Evolutionary conservation across 2,797 vertebrate species (phyloP).

Genomic region (Meriones psammophilus): DNA sequence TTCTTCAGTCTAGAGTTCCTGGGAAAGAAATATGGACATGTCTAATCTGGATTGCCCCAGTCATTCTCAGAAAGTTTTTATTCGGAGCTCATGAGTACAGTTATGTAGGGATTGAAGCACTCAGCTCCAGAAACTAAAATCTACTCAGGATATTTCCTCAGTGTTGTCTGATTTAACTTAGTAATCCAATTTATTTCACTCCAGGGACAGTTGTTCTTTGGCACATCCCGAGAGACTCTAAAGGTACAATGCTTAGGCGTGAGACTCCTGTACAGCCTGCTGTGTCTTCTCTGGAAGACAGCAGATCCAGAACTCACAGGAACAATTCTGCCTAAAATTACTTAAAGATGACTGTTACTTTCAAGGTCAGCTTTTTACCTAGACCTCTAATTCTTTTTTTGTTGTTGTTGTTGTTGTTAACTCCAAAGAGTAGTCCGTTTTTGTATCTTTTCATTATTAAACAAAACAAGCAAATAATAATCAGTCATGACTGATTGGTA

Average conservation of each 20-base stretch:
- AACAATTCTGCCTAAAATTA: background rate
- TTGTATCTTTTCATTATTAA: slow-evolving; percentile 16
- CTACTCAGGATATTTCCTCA: background rate
- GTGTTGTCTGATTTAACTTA: background rate
- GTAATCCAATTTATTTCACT: background rate
- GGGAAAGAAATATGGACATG: background rate
- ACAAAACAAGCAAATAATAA: background rate
- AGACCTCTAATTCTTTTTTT: background rate
- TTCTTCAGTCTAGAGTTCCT: background rate
- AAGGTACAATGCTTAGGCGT: background rate
- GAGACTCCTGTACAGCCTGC: background rate
- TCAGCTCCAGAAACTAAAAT: background rate
- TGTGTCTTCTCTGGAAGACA: background rate
- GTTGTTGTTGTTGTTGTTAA: background rate
- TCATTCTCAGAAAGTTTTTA: background rate
- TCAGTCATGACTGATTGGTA: background rate
- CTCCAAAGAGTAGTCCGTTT: background rate
- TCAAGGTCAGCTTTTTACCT: slow-evolving; percentile 36
- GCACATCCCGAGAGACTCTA: background rate
- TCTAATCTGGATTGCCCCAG: background rate
- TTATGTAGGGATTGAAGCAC: background rate
- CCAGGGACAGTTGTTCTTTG: background rate
- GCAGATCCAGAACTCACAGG: background rate
- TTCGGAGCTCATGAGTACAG: background rate
- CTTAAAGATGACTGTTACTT: slow-evolving; percentile 2